phyloP scores from a whole-genome alignment of 2,888 invertebrate species.

The Xestoiulus laeticollis region DNA sequence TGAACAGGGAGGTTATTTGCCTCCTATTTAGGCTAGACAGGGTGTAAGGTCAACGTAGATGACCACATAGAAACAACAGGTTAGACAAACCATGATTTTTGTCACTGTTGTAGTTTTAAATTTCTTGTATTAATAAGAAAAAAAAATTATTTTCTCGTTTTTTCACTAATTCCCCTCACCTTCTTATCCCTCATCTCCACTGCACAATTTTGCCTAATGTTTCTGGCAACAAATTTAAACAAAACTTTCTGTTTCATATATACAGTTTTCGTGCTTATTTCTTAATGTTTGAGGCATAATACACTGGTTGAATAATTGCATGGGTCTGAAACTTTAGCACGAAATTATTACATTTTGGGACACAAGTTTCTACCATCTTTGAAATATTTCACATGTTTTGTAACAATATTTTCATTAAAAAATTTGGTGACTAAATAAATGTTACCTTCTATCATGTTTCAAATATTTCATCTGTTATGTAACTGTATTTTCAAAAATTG shows the following conservation, averaged over 20 bases:
- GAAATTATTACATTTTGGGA: background rate
- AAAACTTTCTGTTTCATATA: background rate
- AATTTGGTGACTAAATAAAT: background rate
- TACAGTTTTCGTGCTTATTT: background rate
- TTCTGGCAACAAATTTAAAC: background rate
- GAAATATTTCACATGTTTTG: no score
- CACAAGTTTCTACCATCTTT: background rate
- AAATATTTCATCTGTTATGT: background rate
- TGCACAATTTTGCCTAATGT: background rate
- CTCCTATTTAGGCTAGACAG: conserved; percentile 51
- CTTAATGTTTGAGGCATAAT: background rate
- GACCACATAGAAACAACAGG: conserved; percentile 44
- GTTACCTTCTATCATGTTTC: background rate
- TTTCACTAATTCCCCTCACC: background rate
- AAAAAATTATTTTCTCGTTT: conserved; percentile 23
- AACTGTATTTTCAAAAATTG: background rate
- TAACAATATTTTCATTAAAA: background rate
- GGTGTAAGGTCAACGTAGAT: conserved; percentile 43
- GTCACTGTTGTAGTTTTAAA: conserved; percentile 48
- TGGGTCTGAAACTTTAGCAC: background rate
- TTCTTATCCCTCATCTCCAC: conserved; percentile 1
- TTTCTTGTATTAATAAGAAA: background rate
- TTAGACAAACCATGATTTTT: conserved; percentile 35
- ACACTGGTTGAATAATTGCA: background rate
- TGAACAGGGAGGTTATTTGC: background rate